phyloP scores from a whole-genome alignment of 2,888 invertebrate species.

The Monopis laevigella region DNA sequence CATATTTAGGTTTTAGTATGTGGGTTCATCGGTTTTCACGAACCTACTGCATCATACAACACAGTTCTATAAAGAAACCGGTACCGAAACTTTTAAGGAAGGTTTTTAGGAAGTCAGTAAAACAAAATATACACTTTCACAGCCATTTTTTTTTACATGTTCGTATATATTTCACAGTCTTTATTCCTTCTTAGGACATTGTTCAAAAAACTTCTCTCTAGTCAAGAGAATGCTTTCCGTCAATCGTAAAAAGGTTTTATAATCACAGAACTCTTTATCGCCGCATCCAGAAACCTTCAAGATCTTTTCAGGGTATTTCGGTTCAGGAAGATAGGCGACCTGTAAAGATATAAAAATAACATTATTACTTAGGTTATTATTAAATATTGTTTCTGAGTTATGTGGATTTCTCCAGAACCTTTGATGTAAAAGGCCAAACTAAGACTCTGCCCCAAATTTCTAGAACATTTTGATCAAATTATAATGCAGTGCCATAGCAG shows the following conservation, averaged over 20 bases:
- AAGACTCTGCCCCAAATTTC: no score
- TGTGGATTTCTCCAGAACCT: no score
- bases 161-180: not conserved
- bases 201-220: slow-evolving; percentile 27
- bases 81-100: no score
- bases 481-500: no score
- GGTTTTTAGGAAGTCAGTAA: not conserved
- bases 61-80: no score
- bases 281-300: slow-evolving; percentile 56
- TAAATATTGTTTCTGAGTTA: slow-evolving; percentile 2
- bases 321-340: slow-evolving; percentile 54
- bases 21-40: no score
- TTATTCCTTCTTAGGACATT: slow-evolving; percentile 23
- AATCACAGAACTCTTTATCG: slow-evolving; percentile 46
- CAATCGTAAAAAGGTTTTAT: slow-evolving; percentile 49
- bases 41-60: no score
- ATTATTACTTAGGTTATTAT: not conserved
- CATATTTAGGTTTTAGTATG: no score
- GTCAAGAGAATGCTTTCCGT: slow-evolving; percentile 34
- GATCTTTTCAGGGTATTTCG: slow-evolving; percentile 37
- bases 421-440: no score
- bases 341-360: slow-evolving; percentile 26
- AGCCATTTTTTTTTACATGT: slow-evolving; percentile 1
- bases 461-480: no score
- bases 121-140: not conserved